Evolutionary conservation across 2,888 invertebrate genomes (phyloP).

Genomic region (Dasypolia templi): DNA sequence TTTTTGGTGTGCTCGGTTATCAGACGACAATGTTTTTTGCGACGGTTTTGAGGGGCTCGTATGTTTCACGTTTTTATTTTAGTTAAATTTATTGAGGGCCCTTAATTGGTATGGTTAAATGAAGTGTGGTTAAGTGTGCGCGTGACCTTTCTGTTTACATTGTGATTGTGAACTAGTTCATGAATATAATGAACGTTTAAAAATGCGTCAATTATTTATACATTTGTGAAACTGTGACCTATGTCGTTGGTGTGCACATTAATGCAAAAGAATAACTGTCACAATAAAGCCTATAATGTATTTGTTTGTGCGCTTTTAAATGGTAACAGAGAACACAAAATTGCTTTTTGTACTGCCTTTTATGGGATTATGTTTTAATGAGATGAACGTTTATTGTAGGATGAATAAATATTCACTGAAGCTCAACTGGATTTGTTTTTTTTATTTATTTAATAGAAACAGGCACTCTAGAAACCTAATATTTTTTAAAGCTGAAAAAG

Average conservation of each 20-base stretch:
- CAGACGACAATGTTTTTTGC: slow-evolving; percentile 84
- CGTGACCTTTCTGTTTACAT: slow-evolving; percentile 77
- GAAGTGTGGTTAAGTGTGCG: slow-evolving; percentile 75
- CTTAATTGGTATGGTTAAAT: slow-evolving; percentile 85
- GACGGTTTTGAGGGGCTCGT: slow-evolving; percentile 76
- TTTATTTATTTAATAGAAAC: not conserved
- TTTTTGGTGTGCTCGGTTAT: slow-evolving; percentile 88
- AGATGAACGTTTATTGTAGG: slow-evolving; percentile 8
- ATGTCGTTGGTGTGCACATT: slow-evolving; percentile 41
- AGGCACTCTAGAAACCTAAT: too few relatives aligned
- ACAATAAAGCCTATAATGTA: slow-evolving; percentile 43
- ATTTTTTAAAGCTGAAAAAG: not conserved
- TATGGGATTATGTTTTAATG: slow-evolving; percentile 3
- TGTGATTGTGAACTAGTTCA: slow-evolving; percentile 65
- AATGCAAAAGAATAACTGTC: slow-evolving; percentile 36
- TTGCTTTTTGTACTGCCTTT: slow-evolving; percentile 20
- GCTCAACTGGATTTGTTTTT: slow-evolving; percentile 3
- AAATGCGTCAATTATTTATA: slow-evolving; percentile 59
- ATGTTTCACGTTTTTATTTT: slow-evolving; percentile 80
- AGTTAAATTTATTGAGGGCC: slow-evolving; percentile 82
- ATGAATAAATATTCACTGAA: slow-evolving; percentile 23
- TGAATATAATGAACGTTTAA: slow-evolving; percentile 65
- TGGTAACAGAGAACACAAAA: slow-evolving; percentile 29
- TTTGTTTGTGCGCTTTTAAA: slow-evolving; percentile 33
- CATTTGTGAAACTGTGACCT: slow-evolving; percentile 42